phyloP scores from a whole-genome alignment of 1,140 invertebrate species.

The Papilio machaon region DNA sequence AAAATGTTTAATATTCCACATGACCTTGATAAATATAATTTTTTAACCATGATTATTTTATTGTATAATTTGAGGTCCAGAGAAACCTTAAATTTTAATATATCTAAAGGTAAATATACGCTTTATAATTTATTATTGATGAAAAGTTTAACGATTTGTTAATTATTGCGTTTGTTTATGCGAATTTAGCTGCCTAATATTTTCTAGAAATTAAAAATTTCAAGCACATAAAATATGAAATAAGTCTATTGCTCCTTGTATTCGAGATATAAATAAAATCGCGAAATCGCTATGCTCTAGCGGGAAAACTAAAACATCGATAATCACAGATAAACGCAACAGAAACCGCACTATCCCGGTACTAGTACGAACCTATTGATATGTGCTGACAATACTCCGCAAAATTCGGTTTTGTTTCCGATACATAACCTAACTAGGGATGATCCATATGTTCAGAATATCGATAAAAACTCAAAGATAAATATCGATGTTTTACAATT shows the following conservation, averaged over 20 bases:
- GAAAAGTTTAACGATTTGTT: background rate
- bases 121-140: background rate
- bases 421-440: conserved; percentile 46
- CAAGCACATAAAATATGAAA: background rate
- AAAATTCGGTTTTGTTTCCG: conserved; percentile 50
- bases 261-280: conserved; percentile 49
- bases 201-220: background rate
- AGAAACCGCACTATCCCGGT: conserved; percentile 54
- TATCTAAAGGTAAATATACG: background rate
- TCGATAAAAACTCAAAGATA: conserved; percentile 15
- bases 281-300: conserved; percentile 42
- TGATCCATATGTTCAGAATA: conserved; percentile 27
- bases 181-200: conserved; percentile 2
- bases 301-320: conserved; percentile 55
- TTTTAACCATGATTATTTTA: background rate
- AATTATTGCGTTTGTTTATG: background rate
- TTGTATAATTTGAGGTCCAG: background rate
- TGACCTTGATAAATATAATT: background rate
- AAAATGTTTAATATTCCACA: background rate
- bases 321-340: conserved; percentile 73
- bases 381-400: conserved; percentile 65
- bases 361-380: conserved; percentile 67
- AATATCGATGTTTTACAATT: conserved; percentile 1
- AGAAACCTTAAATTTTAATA: background rate
- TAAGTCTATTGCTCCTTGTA: conserved; percentile 42